Base-by-base conservation (phyloP, 2,113 vertebrate species). In the Holacanthus passer region DNA sequence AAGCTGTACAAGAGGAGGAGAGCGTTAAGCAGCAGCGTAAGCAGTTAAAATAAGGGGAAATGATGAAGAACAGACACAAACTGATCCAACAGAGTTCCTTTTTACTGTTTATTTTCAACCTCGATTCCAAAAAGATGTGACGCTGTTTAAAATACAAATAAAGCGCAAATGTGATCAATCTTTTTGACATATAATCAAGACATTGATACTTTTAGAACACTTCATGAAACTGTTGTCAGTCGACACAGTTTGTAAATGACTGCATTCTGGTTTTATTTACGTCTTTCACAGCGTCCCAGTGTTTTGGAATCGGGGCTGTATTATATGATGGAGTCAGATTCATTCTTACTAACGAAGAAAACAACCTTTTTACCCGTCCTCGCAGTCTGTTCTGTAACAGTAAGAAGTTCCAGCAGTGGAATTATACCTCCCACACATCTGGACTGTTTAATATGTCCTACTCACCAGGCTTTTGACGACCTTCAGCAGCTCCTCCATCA, bases 401-500 rank as follows among this genome's bases (percentile, higher is more conserved):
- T 45, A n/a, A n/a, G n/a, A n/a, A n/a, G n/a, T n/a, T n/a, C n/a
- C n/a, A 66, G 48, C 19, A 37, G 2, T 27, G 20, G 47, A 41
- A 12, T 56, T 2, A 14, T 22, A 45, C 27, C 53, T 53, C 35
- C 73, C 55, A 27, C 24, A 48, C n/a, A 24, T 10, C 11, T 1
- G 14, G 13, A 2, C 12, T 19, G 10, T 1, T 58, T 2, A 22
- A 16, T 29, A 17, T 56, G 50, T 43, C 3, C 1, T 5, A 77
- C 92, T 91, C 95, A 99, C 98, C 97, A 99, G 93, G 90, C 98
- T 99, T 87, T 99, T 99, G 93, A 99, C 98, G 0, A 99, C 99
- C 94, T 99, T 99, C 74, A 99, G 93, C 69, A 99, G 95, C 64
- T 99, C 98, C 67, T 99, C 98, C 98, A 99, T 99, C 83, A 99